phyloP scores from a whole-genome alignment of 2,797 vertebrate genomes.

The Malacoctenus gilli region DNA sequence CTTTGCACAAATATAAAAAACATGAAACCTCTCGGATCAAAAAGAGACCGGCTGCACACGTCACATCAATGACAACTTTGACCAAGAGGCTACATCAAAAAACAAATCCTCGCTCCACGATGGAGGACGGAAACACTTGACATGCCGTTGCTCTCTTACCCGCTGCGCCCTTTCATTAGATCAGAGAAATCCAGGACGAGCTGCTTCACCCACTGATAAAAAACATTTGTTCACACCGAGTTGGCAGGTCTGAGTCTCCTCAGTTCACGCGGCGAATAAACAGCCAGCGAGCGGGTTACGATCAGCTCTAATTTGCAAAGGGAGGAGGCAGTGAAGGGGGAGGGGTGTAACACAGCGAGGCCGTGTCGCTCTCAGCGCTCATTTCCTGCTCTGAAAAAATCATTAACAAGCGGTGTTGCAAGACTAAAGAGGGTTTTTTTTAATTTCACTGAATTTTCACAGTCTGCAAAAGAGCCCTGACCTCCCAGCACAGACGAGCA shows the following conservation, averaged over 20 bases:
- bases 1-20: too few species aligned
- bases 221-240: neutral
- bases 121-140: too few species aligned
- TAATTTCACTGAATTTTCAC: too few species aligned
- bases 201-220: neutral
- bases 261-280: slow-evolving; percentile 15
- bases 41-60: too few species aligned
- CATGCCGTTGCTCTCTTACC: slow-evolving; percentile 40
- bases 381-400: slow-evolving; percentile 39
- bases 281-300: neutral
- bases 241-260: slow-evolving; percentile 1
- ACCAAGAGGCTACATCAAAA: too few species aligned
- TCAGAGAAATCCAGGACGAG: neutral
- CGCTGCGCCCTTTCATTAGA: slow-evolving; percentile 39
- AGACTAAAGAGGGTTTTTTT: neutral
- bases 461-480: too few species aligned
- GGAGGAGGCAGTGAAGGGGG: slow-evolving; percentile 25
- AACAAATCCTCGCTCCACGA: too few species aligned
- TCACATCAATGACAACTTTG: too few species aligned
- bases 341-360: slow-evolving; percentile 2
- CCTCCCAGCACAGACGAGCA: too few species aligned
- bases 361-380: slow-evolving; percentile 7
- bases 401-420: slow-evolving; percentile 32
- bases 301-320: slow-evolving; percentile 21
- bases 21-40: too few species aligned